Percentiles rank a stretch among this genome's conserved stretches.
phyloP scores from a whole-genome alignment of 2,113 vertebrate species.

The Chitala chitala region DNA sequence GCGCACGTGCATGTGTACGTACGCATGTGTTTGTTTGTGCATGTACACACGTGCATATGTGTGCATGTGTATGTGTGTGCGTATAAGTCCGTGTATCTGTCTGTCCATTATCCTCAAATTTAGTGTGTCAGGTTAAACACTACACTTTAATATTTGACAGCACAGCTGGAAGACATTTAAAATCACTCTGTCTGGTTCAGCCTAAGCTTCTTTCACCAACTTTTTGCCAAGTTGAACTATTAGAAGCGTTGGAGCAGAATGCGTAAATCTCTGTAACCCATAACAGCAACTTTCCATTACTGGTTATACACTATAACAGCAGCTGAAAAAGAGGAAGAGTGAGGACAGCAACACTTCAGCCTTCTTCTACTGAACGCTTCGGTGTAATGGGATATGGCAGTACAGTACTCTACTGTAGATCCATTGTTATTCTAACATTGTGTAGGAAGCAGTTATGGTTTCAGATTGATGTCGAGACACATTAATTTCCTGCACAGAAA shows the following conservation, averaged over 20 bases:
- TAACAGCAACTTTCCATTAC: conserved; percentile 22
- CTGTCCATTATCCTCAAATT: conserved; percentile 7
- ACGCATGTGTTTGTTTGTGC: conserved; percentile 6
- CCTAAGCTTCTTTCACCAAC: neutral
- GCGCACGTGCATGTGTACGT: neutral
- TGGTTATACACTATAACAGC: neutral
- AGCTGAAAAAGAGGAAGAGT: neutral
- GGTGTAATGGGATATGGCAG: neutral
- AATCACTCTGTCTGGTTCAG: neutral
- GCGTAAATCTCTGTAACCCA: conserved; percentile 18
- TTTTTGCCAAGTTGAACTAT: conserved; percentile 11
- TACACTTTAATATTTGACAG: neutral
- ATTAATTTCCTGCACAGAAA: neutral
- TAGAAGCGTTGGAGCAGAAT: conserved; percentile 25
- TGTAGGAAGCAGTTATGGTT: neutral
- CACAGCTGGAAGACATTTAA: conserved; percentile 4
- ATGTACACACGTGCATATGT: neutral
- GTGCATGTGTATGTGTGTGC: conserved; percentile 8
- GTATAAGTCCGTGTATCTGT: neutral
- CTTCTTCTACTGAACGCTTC: neutral
- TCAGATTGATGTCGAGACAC: neutral
- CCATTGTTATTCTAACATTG: neutral
- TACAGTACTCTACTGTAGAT: too few species aligned
- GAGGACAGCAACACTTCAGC: neutral
- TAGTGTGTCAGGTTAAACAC: neutral